Percentiles rank a stretch among this genome's conserved stretches.
These are phyloP conservation scores for Gobiocypris rarus DNA, from an alignment of 2,113 vertebrate genomes.

Conservation along the genomic window DNA sequence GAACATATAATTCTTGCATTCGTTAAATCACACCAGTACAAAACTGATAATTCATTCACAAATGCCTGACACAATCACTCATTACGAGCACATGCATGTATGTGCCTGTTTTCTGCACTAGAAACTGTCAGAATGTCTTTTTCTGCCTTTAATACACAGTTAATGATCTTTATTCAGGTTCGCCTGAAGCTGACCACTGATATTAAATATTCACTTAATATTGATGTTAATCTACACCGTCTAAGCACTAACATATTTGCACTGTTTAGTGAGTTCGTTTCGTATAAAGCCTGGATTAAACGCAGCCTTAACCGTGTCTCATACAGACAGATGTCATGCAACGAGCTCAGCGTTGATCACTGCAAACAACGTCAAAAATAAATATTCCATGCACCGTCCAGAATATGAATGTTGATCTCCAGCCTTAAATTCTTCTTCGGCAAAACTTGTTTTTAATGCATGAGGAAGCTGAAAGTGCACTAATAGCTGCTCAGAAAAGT, in stretches of 20 bases:
- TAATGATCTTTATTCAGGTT: not conserved
- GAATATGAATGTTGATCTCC: slow-evolving; percentile 13
- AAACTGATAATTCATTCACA: not conserved
- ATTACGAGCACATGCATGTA: slow-evolving; percentile 1
- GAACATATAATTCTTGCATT: not conserved
- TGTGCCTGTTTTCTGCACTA: not conserved
- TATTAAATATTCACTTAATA: slow-evolving; percentile 16
- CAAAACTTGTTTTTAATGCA: not conserved
- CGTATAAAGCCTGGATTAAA: slow-evolving; percentile 23
- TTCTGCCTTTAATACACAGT: not conserved
- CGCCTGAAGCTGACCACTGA: not conserved
- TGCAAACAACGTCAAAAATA: not conserved
- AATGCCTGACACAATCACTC: not conserved
- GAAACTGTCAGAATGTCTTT: not conserved
- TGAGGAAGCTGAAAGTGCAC: not conserved
- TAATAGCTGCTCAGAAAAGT: not conserved
- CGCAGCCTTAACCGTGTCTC: slow-evolving; percentile 16
- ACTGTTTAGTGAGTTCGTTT: slow-evolving; percentile 10
- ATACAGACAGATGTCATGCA: not conserved
- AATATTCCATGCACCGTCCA: not conserved
- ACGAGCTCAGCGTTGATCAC: not conserved
- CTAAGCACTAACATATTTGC: slow-evolving; percentile 1
- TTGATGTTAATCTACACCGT: not conserved
- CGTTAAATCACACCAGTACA: not conserved
- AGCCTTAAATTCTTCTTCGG: not conserved